Conservation (phyloP, 2,888 invertebrate species). For the Pemphredon lugubris region DNA sequence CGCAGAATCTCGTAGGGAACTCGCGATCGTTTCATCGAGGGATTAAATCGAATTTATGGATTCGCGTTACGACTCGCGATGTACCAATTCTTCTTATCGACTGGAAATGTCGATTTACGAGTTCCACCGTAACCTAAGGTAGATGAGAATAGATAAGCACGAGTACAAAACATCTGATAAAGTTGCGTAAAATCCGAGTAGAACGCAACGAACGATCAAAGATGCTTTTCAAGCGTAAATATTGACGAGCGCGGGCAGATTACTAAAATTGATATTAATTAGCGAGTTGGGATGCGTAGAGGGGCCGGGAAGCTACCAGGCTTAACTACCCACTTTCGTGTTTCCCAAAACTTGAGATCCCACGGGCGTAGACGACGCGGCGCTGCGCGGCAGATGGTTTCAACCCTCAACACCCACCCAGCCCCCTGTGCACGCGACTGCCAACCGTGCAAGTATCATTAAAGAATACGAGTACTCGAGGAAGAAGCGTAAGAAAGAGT, state of each 20-base stretch:
- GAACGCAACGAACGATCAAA: not conserved
- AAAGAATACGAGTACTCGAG: constrained; percentile 36
- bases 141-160: too few relatives aligned
- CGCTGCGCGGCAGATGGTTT: constrained; percentile 30
- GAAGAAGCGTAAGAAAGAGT: constrained; percentile 25
- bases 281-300: constrained; percentile 46
- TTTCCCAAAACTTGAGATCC: constrained; percentile 56
- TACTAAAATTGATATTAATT: constrained; percentile 62
- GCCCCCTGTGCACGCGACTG: constrained; percentile 6
- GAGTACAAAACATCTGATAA: too few relatives aligned
- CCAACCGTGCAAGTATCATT: constrained; percentile 45
- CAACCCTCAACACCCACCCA: constrained; percentile 6
- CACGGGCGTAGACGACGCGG: constrained; percentile 48
- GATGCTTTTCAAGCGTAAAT: not conserved
- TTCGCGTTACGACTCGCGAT: not conserved
- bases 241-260: constrained; percentile 29
- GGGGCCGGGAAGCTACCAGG: constrained; percentile 37
- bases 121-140: too few relatives aligned
- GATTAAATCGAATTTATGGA: not conserved
- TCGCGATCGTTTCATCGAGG: not conserved
- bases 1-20: not conserved
- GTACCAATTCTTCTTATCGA: too few relatives aligned
- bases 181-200: not conserved
- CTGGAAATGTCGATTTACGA: too few relatives aligned
- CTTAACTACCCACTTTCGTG: constrained; percentile 64